A percentile compares a stretch with the other conserved stretches of the same genome.
Conservation (phyloP, 2,888 invertebrate genomes). For the Trissoscelio sp. region DNA sequence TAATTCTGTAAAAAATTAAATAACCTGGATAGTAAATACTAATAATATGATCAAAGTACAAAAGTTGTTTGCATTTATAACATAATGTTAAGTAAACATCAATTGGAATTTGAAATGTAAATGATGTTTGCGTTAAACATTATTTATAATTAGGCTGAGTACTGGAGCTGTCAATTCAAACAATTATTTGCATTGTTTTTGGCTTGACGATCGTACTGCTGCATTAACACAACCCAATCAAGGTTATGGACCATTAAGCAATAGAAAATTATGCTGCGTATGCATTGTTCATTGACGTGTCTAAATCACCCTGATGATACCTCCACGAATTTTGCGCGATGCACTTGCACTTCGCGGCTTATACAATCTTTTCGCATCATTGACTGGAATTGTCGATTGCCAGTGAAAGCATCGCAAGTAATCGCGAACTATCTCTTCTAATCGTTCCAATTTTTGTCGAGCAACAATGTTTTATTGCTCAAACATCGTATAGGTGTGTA, state of each 20-base stretch:
- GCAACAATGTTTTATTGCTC: constrained; percentile 43
- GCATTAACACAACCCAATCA: constrained; percentile 80
- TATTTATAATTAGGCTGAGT: constrained; percentile 31
- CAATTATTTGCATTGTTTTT: constrained; percentile 59
- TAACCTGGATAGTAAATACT: no score
- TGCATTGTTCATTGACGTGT: constrained; percentile 73
- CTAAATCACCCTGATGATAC: constrained; percentile 66
- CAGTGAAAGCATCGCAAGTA: constrained; percentile 33
- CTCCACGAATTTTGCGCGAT: constrained; percentile 52
- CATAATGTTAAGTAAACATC: neutral
- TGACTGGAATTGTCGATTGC: constrained; percentile 71
- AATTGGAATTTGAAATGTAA: neutral
- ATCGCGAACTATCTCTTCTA: constrained; percentile 28
- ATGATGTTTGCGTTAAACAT: constrained; percentile 3
- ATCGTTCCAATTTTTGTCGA: constrained; percentile 43
- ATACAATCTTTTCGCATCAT: constrained; percentile 81
- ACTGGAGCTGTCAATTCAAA: constrained; percentile 29
- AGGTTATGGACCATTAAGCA: constrained; percentile 82
- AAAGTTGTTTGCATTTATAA: neutral
- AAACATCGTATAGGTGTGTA: neutral
- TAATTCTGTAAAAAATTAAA: no score
- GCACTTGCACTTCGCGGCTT: constrained; percentile 61
- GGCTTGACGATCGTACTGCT: constrained; percentile 71
- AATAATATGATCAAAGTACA: neutral
- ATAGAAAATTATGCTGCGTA: constrained; percentile 80